Conservation (phyloP, 2,797 vertebrate genomes). For the Naso thynnoides region DNA sequence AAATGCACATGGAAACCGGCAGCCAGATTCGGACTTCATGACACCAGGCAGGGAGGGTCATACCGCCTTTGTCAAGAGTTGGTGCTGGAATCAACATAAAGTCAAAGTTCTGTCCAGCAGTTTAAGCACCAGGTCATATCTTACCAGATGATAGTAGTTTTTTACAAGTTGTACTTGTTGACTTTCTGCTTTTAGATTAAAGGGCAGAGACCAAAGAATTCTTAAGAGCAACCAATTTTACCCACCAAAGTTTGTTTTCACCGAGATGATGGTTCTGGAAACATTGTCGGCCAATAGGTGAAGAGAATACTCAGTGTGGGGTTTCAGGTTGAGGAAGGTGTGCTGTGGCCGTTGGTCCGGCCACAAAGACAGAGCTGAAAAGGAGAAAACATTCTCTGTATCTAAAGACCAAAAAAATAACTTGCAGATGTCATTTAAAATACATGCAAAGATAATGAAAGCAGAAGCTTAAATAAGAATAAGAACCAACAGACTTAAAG, state of each 20-base stretch:
- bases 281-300: slow-evolving; percentile 57
- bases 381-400: background rate
- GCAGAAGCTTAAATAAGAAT: too few species aligned
- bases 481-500: too few species aligned
- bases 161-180: too few species aligned
- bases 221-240: background rate
- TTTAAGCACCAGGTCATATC: background rate
- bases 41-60: background rate
- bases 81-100: too few species aligned
- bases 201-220: background rate
- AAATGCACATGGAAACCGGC: too few species aligned
- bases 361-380: slow-evolving; percentile 60
- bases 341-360: slow-evolving; percentile 46
- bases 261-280: slow-evolving; percentile 11
- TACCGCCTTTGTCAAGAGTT: background rate
- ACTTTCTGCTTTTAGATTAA: background rate
- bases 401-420: background rate
- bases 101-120: too few species aligned
- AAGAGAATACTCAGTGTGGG: slow-evolving; percentile 66
- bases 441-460: background rate
- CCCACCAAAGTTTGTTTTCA: slow-evolving; percentile 67
- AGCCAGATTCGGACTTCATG: too few species aligned
- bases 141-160: background rate
- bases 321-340: slow-evolving; percentile 61
- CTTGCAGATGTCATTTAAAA: background rate